Evolutionary conservation across 1,140 invertebrate genomes (phyloP).

Genomic region (Himalopsyche phryganea): DNA sequence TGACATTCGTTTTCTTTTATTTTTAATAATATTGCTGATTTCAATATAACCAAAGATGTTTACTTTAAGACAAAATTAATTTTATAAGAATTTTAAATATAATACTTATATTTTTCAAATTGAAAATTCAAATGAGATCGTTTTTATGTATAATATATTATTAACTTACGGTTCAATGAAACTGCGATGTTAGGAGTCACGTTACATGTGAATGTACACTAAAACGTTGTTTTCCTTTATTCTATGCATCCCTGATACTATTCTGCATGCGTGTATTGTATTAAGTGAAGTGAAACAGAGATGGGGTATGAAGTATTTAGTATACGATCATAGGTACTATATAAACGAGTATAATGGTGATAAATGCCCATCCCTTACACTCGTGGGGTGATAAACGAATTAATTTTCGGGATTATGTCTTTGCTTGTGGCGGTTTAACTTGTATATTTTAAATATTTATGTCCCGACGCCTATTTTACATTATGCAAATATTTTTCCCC

Average conservation of each 20-base stretch:
- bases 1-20: too few relatives aligned
- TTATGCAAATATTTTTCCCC: constrained; percentile 32
- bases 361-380: constrained; percentile 33
- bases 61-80: too few relatives aligned
- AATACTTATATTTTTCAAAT: too few relatives aligned
- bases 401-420: constrained; percentile 36
- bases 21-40: too few relatives aligned
- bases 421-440: constrained; percentile 33
- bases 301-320: constrained; percentile 25
- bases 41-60: too few relatives aligned
- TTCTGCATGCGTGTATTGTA: constrained; percentile 33
- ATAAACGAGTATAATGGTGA: constrained; percentile 32
- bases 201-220: too few relatives aligned
- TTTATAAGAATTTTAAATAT: too few relatives aligned
- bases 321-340: constrained; percentile 3
- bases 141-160: too few relatives aligned
- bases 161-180: too few relatives aligned
- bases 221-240: not conserved
- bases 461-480: constrained; percentile 23
- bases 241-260: constrained; percentile 19
- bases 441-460: constrained; percentile 35
- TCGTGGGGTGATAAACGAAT: constrained; percentile 34
- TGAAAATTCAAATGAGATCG: too few relatives aligned
- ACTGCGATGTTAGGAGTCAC: too few relatives aligned
- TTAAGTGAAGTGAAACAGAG: constrained; percentile 27